These are phyloP conservation scores for Trypoxylus dichotomus DNA, from an alignment of 1,140 invertebrate species.

Conservation along the genomic window DNA sequence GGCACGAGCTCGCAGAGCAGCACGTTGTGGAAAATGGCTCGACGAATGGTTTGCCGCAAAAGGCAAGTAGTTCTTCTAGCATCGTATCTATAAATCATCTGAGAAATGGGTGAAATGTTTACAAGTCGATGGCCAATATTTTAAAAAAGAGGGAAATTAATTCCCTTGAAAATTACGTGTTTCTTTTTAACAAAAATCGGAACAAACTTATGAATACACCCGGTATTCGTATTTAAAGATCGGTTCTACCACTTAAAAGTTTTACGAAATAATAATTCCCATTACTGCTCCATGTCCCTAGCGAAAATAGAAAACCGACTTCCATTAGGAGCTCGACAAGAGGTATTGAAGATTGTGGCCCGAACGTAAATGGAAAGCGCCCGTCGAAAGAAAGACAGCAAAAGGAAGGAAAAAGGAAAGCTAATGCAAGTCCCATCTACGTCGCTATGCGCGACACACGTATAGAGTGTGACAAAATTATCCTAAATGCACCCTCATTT, in stretches of 20 bases:
- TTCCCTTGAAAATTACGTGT: too few species aligned
- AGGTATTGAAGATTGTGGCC: neutral
- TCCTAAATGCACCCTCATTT: slow-evolving; percentile 11
- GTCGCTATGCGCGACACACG: neutral
- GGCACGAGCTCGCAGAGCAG: too few species aligned
- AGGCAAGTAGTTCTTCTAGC: too few species aligned
- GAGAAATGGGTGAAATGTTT: too few species aligned
- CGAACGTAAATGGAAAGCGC: neutral
- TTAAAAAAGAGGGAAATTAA: too few species aligned
- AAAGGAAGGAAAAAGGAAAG: neutral
- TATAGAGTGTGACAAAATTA: slow-evolving; percentile 4
- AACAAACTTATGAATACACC: too few species aligned
- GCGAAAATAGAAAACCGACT: neutral
- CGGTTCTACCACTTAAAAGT: neutral
- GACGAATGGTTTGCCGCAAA: too few species aligned
- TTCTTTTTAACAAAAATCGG: too few species aligned
- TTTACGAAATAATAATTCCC: neutral
- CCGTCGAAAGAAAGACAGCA: neutral
- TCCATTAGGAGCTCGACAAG: neutral
- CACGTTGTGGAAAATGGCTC: too few species aligned
- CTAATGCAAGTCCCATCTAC: neutral
- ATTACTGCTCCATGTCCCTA: neutral
- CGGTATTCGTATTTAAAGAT: neutral
- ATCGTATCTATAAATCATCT: too few species aligned
- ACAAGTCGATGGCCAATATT: too few species aligned